Percentiles rank a stretch among this genome's conserved stretches.
Evolutionary conservation across 1,140 invertebrate species (phyloP).

Genomic region (Drosophila parabipectinata): DNA sequence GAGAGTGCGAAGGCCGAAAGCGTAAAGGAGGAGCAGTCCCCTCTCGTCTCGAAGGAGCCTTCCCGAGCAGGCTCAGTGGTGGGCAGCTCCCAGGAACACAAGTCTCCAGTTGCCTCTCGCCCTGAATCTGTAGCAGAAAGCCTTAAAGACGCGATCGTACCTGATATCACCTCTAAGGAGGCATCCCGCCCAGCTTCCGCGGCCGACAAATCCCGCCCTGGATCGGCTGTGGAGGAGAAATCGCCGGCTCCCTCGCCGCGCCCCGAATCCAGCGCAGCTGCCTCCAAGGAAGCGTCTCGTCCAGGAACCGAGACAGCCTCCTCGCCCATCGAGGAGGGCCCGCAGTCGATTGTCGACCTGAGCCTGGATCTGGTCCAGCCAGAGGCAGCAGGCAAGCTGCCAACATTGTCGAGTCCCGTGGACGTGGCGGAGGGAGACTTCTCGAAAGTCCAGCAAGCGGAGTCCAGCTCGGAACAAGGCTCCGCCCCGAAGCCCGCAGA

Average conservation of each 20-base stretch:
- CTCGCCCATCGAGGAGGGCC: slow-evolving; percentile 66
- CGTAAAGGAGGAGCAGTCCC: slow-evolving; percentile 16
- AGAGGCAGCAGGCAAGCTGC: slow-evolving; percentile 42
- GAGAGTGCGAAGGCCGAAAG: slow-evolving; percentile 31
- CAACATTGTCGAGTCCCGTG: slow-evolving; percentile 71
- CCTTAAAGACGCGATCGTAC: slow-evolving; percentile 4
- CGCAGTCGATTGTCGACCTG: slow-evolving; percentile 25
- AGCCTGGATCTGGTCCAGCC: slow-evolving; percentile 16
- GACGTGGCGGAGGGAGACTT: slow-evolving; percentile 77
- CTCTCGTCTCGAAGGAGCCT: slow-evolving; percentile 17
- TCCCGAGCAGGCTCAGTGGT: slow-evolving; percentile 41
- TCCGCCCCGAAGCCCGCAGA: slow-evolving; percentile 48
- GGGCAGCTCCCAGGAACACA: slow-evolving; percentile 15
- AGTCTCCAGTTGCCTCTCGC: slow-evolving; percentile 10
- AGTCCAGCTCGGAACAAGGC: neutral
- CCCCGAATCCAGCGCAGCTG: slow-evolving; percentile 6
- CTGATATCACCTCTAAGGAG: neutral
- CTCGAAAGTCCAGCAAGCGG: neutral
- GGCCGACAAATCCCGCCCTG: slow-evolving; percentile 6
- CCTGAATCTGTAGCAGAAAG: slow-evolving; percentile 34
- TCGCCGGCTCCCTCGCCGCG: slow-evolving; percentile 5
- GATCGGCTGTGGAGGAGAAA: slow-evolving; percentile 26
- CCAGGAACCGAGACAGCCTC: slow-evolving; percentile 62
- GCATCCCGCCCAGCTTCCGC: slow-evolving; percentile 10
- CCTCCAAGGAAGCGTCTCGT: slow-evolving; percentile 25